Evolutionary conservation across 2,888 invertebrate genomes (phyloP).

Genomic region (Nineta flava): DNA sequence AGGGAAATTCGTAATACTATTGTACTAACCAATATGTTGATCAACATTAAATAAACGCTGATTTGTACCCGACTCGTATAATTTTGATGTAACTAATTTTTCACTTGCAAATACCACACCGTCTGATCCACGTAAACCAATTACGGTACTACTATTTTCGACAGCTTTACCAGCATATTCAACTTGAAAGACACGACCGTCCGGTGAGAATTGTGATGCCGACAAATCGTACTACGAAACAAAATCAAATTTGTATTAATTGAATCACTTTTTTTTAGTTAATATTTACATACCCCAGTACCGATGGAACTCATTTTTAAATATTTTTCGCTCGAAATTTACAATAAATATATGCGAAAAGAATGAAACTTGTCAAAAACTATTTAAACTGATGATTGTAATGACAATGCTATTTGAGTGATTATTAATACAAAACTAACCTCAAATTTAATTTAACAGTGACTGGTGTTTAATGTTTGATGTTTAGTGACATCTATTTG

Average conservation of each 20-base stretch:
- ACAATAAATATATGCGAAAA: background rate
- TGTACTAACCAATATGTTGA: conserved; percentile 82
- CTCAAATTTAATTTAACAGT: no score
- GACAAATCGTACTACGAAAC: conserved; percentile 88
- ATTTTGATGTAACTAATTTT: conserved; percentile 83
- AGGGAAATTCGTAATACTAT: conserved; percentile 7
- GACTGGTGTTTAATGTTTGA: no score
- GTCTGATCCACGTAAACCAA: conserved; percentile 88
- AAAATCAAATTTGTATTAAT: conserved; percentile 13
- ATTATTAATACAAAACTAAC: no score
- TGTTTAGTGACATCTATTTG: no score
- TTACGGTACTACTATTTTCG: conserved; percentile 92
- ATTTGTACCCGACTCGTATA: conserved; percentile 85
- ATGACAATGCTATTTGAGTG: no score
- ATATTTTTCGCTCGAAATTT: conserved; percentile 10
- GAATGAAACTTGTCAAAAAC: no score
- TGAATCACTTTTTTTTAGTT: conserved; percentile 1
- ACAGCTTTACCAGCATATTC: conserved; percentile 99
- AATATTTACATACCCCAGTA: conserved; percentile 61
- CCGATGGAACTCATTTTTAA: conserved; percentile 83
- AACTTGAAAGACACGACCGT: conserved; percentile 97
- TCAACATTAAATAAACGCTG: conserved; percentile 86
- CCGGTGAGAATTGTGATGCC: conserved; percentile 99
- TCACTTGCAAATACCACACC: conserved; percentile 96
- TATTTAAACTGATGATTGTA: no score